phyloP scores from a whole-genome alignment of 2,888 invertebrate species.

The Lamellibrachia columna region DNA sequence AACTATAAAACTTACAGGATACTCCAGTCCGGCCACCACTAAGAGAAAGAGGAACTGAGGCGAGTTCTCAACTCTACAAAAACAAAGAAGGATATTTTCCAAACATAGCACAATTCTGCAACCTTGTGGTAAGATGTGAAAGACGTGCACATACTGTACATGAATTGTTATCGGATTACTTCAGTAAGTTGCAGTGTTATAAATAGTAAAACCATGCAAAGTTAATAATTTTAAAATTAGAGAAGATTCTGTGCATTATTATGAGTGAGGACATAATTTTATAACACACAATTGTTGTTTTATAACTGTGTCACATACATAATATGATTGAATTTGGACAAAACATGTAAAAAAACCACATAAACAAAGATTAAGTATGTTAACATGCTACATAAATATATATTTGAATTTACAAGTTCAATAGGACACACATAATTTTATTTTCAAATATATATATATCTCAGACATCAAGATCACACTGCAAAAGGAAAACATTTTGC shows the following conservation, averaged over 20 bases:
- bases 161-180: neutral
- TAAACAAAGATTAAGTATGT: neutral
- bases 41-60: conserved; percentile 64
- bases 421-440: neutral
- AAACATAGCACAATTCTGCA: neutral
- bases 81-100: conserved; percentile 38
- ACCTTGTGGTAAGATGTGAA: neutral
- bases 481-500: neutral
- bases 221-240: neutral
- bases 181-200: neutral
- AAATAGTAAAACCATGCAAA: neutral
- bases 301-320: neutral
- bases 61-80: conserved; percentile 52
- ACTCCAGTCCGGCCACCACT: conserved; percentile 66
- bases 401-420: neutral
- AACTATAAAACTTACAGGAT: conserved; percentile 59
- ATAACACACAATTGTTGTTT: neutral
- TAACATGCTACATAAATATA: neutral
- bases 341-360: neutral
- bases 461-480: neutral
- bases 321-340: neutral
- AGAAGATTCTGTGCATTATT: no score
- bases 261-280: neutral
- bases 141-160: neutral
- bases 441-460: neutral